Base-by-base conservation (phyloP, 2,888 invertebrate genomes). In the Lasius fuliginosus region DNA sequence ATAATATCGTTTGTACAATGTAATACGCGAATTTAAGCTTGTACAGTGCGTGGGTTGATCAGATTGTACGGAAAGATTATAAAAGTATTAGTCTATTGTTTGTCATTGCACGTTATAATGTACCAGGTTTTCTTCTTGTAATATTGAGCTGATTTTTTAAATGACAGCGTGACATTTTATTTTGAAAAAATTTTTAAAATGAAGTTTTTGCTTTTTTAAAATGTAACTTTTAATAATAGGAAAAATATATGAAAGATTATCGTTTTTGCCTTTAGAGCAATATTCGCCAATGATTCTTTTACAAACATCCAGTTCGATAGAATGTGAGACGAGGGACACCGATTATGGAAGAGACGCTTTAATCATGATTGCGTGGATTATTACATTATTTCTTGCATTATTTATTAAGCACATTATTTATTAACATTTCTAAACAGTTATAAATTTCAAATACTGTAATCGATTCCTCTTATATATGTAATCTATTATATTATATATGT, bases 81-180 rank as follows among this genome's bases (percentile, higher is more conserved):
- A 23, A 60, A 36, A 33, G 27, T 30, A 23, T 36, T 27, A 27
- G 11, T 30, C 11, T 46, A 18, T 65, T 64, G 11, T 64, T 76
- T 27, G 18, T 18, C 0, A 27, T 36, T 3, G 49, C 36, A 8
- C 6, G 3, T 53, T 53, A 53, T 53, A 30, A 56, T 23, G 23
- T 49, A 49, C 18, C n/a, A 53, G 8, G 8, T 40, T 53, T 65
- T 4, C 5, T 56, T 12, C 0, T 58, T 46, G 11, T 40, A 18
- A 40, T 27, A 23, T 75, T 36, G 0, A 12, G 4, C 1, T 33
- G 2, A 65, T 67, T 67, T 67, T 42, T 30, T 23, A 67, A 67
- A 76, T 30, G 53, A 65, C 12, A 65, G 4, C 33, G 3, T 49
- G 36, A 53, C 6, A 53, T 76, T 65, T 76, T 49, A 36, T 8